Base-by-base conservation (phyloP, 2,888 invertebrate genomes). In the Euspilapteryx auroguttella region DNA sequence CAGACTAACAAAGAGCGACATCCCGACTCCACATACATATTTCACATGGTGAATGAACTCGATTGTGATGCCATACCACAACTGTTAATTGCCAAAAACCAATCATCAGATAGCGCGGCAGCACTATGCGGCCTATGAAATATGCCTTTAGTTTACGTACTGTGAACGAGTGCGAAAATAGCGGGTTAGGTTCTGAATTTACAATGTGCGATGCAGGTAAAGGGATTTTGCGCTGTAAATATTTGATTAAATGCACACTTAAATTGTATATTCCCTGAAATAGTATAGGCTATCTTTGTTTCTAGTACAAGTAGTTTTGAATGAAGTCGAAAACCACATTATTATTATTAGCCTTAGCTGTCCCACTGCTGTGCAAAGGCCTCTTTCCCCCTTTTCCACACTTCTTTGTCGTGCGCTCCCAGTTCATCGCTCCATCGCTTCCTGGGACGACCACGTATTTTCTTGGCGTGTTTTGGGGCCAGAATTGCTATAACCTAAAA, bases 71-170 rank as follows among this genome's bases (percentile, higher is more conserved):
- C 64, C 64, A 9, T 68, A 58, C 64, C 69, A 73, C 71, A 73
- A 71, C 68, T 63, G 75, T 55, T 75, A 75, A 75, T 75, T 75
- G 73, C 73, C 75, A 75, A 75, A 75, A 75, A 75, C 71, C 75
- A 75, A 75, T 75, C 75, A 75, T 75, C 75, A 75, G 75, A 75
- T 75, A 75, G 73, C 69, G 68, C 47, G 49, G 26, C 6, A n/a
- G 23, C 22, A 31, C 51, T 52, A 50, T 56, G 58, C 66, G 59
- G 59, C 59, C 52, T 55, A 55, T 73, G 71, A 73, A 66, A 69
- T 69, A 71, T 65, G 59, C 62, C 68, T 66, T 66, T 57, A 55
- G 63, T 62, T 57, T 64, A 23, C n/a, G 8, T 26, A 20, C 8
- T 5, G 5, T 6, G 5, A 17, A 17, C 8, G 17, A 5, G 17